Conservation (phyloP, 2,113 vertebrate genomes). For the Miniopterus natalensis region DNA sequence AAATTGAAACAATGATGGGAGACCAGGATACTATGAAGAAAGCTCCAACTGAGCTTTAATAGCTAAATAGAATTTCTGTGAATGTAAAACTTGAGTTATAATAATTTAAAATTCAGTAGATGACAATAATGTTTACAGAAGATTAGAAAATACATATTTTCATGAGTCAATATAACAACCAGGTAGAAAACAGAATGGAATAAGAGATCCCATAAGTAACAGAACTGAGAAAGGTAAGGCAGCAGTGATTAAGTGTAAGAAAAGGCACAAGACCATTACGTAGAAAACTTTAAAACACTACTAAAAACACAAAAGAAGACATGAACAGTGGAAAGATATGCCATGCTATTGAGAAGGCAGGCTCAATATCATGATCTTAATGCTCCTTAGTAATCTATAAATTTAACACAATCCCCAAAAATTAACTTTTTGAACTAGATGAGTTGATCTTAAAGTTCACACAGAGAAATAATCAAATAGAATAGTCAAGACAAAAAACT, state of each 20-base stretch:
- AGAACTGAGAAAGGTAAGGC: neutral
- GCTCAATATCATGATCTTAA: neutral
- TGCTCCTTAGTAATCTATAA: neutral
- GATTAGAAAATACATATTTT: neutral
- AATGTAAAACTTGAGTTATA: neutral
- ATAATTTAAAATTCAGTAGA: constrained; percentile 42
- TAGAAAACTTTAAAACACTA: constrained; percentile 18
- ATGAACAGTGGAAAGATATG: neutral
- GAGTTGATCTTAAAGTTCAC: neutral
- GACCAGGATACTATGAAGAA: neutral
- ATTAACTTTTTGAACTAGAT: neutral
- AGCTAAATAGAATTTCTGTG: neutral
- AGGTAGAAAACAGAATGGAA: constrained; percentile 11
- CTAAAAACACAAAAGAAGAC: neutral
- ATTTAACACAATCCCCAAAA: neutral
- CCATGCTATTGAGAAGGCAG: neutral
- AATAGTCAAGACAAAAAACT: neutral
- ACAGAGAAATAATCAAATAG: neutral
- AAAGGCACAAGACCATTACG: neutral
- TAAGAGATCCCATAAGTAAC: neutral
- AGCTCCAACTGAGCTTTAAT: neutral
- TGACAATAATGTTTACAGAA: neutral
- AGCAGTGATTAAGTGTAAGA: neutral
- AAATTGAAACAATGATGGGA: neutral
- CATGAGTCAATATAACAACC: neutral